Evolutionary conservation across 2,888 invertebrate species (phyloP).

Genomic region (Apamea epomidion): DNA sequence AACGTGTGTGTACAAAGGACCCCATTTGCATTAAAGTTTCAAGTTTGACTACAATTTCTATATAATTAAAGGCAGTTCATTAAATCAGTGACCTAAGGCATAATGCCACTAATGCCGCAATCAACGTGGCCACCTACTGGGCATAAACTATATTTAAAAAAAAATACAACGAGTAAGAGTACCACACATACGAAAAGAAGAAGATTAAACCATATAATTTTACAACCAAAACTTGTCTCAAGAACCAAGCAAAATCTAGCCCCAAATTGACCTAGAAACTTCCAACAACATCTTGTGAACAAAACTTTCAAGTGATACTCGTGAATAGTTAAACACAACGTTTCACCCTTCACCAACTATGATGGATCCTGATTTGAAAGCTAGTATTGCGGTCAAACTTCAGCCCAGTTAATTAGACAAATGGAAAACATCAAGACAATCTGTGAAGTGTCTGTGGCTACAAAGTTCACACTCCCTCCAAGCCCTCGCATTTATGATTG

Average conservation of each 20-base stretch:
- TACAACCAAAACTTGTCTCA: constrained; percentile 2
- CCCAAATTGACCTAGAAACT: constrained; percentile 44
- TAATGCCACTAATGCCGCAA: not conserved
- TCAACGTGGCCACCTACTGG: not conserved
- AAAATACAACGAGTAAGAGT: not conserved
- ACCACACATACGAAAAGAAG: not conserved
- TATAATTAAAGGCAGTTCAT: not conserved
- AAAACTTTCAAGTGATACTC: constrained; percentile 44
- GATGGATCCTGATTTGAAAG: constrained; percentile 57
- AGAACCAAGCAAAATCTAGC: constrained; percentile 6
- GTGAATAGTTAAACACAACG: constrained; percentile 54
- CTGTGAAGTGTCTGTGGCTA: constrained; percentile 37
- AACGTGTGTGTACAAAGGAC: not conserved
- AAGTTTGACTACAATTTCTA: not conserved
- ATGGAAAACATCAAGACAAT: constrained; percentile 61
- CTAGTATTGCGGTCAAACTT: constrained; percentile 55
- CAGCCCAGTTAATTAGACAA: constrained; percentile 65
- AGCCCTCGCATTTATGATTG: constrained; percentile 14
- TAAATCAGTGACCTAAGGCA: not conserved
- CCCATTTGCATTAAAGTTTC: not conserved
- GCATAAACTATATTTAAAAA: not conserved
- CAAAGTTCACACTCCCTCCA: constrained; percentile 17
- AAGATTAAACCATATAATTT: not conserved
- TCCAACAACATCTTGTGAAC: constrained; percentile 36
- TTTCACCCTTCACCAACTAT: constrained; percentile 36